Evolutionary conservation across 2,113 vertebrate species (phyloP).

Genomic region (Loxodonta africana): DNA sequence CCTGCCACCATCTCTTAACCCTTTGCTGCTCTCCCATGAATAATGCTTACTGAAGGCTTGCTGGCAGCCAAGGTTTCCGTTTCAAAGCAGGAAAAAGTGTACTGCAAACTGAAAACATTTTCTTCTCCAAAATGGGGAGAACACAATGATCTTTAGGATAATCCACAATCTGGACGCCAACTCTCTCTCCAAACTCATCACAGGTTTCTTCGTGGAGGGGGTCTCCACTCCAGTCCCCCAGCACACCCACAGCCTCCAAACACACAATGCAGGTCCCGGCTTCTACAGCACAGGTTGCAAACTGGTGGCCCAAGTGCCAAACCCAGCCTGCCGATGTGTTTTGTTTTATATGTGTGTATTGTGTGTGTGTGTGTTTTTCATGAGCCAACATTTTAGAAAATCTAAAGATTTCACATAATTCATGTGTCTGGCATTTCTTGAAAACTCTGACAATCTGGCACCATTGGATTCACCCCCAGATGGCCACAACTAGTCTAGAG

Average conservation of each 20-base stretch:
- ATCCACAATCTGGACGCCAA: conserved; percentile 71
- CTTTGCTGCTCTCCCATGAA: not conserved
- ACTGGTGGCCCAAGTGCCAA: conserved; percentile 67
- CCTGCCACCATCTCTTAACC: not conserved
- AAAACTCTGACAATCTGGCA: conserved; percentile 69
- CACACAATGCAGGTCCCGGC: not conserved
- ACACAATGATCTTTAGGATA: conserved; percentile 73
- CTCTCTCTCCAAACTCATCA: conserved; percentile 57
- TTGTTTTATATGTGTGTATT: conserved; percentile 66
- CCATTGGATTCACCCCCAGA: not conserved
- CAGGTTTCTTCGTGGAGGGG: conserved; percentile 13
- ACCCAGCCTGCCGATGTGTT: conserved; percentile 27
- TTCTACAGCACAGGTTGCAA: conserved; percentile 59
- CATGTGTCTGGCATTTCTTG: conserved; percentile 65
- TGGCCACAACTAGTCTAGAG: not conserved
- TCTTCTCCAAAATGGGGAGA: conserved; percentile 76
- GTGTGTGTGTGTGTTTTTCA: not conserved
- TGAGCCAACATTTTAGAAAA: conserved; percentile 72
- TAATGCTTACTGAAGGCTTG: not conserved
- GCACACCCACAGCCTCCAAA: conserved; percentile 31
- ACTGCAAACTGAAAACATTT: conserved; percentile 74
- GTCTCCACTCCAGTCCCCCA: not conserved
- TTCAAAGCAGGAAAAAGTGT: conserved; percentile 59
- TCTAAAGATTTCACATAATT: conserved; percentile 57
- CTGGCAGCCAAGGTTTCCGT: conserved; percentile 65